Conservation (phyloP, 1,140 invertebrate genomes). For the Aphidius ervi region DNA sequence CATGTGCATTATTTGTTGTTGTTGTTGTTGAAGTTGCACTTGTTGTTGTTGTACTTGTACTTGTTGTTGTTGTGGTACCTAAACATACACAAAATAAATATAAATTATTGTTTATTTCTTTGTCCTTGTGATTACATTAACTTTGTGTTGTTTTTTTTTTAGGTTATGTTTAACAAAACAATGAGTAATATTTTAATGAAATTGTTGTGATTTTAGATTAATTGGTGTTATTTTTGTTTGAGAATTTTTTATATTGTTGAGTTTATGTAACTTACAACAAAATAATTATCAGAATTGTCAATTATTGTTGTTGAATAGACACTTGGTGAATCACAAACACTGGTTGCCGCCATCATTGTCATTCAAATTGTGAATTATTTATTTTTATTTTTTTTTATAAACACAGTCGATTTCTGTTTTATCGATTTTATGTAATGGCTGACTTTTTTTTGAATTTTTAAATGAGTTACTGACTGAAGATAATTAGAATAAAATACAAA, state of each 20-base stretch:
- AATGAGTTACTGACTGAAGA: neutral
- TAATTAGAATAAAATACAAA: neutral
- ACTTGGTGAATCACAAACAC: constrained; percentile 14
- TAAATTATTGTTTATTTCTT: neutral
- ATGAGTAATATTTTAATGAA: neutral
- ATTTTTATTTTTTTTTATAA: neutral
- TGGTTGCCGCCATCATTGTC: constrained; percentile 21
- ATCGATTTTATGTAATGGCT: neutral
- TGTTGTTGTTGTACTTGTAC: constrained; percentile 40
- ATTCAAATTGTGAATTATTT: neutral
- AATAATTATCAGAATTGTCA: constrained; percentile 16
- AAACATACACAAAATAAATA: neutral
- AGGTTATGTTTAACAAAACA: neutral
- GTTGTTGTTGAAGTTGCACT: constrained; percentile 37
- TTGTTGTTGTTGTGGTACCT: constrained; percentile 49
- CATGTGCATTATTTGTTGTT: constrained; percentile 48
- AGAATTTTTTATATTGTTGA: too few relatives aligned
- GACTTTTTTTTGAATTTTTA: neutral
- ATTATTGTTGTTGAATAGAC: constrained; percentile 22
- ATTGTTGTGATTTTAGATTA: neutral
- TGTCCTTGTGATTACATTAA: neutral
- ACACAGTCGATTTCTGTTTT: neutral
- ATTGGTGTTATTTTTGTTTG: too few relatives aligned
- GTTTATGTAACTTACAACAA: constrained; percentile 19
- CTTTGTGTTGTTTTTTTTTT: too few relatives aligned